Evolutionary conservation across 2,113 vertebrate genomes (phyloP).

Genomic region (Oplegnathus fasciatus): DNA sequence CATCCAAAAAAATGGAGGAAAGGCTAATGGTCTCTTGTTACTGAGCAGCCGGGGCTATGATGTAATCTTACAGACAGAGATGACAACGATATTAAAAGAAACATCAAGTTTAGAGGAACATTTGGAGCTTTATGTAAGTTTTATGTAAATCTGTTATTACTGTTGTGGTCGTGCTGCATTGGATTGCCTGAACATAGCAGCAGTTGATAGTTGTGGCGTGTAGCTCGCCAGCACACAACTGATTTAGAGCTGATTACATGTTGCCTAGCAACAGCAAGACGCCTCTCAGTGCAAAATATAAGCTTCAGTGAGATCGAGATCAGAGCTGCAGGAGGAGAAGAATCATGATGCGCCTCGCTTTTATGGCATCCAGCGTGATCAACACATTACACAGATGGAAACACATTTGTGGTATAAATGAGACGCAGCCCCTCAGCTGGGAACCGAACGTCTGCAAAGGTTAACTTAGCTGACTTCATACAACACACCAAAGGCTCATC

Average conservation of each 20-base stretch:
- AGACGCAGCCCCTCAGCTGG: not conserved
- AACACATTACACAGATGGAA: not conserved
- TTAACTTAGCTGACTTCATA: not conserved
- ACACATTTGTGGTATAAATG: not conserved
- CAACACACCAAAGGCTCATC: not conserved
- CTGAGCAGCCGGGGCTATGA: not conserved
- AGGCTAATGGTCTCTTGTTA: no score
- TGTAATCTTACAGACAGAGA: not conserved
- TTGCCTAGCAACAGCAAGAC: constrained; percentile 75
- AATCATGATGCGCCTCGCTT: constrained; percentile 27
- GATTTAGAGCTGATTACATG: constrained; percentile 63
- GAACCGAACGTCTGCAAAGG: not conserved
- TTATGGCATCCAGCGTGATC: constrained; percentile 32
- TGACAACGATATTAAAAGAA: not conserved
- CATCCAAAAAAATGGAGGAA: not conserved
- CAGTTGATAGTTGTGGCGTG: constrained; percentile 15
- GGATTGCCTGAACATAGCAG: constrained; percentile 10
- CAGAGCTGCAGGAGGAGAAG: constrained; percentile 51
- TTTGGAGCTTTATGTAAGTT: not conserved
- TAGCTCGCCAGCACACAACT: constrained; percentile 50
- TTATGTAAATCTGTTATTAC: not conserved
- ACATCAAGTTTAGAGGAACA: not conserved
- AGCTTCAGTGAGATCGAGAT: constrained; percentile 45
- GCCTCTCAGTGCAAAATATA: constrained; percentile 69
- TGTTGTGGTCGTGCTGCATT: not conserved